These are phyloP conservation scores for Megalopta genalis DNA, from an alignment of 1,140 invertebrate genomes.

Conservation along the genomic window DNA sequence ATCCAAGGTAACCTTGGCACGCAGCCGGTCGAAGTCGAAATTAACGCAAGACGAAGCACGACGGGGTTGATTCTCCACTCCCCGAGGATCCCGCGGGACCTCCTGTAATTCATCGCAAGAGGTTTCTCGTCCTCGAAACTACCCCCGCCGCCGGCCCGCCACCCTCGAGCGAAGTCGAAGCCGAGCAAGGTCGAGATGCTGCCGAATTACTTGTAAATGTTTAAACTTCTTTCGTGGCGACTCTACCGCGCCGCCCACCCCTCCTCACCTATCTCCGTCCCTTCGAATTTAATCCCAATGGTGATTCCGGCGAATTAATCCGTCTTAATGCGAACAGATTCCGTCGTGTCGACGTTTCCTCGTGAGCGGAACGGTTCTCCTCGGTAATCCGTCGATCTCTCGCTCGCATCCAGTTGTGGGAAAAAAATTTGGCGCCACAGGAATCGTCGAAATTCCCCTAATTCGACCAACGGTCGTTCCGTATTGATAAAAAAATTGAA, in stretches of 20 bases:
- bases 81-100: constrained; percentile 27
- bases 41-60: constrained; percentile 56
- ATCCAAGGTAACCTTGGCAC: constrained; percentile 25
- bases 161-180: neutral
- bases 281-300: constrained; percentile 27
- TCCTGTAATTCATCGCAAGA: constrained; percentile 53
- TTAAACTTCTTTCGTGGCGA: constrained; percentile 38
- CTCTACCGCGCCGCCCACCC: neutral
- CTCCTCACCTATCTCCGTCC: neutral
- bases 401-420: neutral
- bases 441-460: neutral
- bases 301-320: constrained; percentile 15
- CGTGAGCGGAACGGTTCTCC: neutral
- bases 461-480: no score
- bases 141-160: constrained; percentile 1
- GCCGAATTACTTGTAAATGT: constrained; percentile 44
- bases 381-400: neutral
- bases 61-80: constrained; percentile 37
- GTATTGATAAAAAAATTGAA: no score
- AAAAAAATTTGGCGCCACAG: neutral
- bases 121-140: constrained; percentile 45
- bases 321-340: neutral
- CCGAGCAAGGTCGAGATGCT: neutral
- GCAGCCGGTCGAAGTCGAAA: constrained; percentile 47
- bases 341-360: neutral